Conservation (phyloP, 2,888 invertebrate species). For the Melieria omissa region DNA sequence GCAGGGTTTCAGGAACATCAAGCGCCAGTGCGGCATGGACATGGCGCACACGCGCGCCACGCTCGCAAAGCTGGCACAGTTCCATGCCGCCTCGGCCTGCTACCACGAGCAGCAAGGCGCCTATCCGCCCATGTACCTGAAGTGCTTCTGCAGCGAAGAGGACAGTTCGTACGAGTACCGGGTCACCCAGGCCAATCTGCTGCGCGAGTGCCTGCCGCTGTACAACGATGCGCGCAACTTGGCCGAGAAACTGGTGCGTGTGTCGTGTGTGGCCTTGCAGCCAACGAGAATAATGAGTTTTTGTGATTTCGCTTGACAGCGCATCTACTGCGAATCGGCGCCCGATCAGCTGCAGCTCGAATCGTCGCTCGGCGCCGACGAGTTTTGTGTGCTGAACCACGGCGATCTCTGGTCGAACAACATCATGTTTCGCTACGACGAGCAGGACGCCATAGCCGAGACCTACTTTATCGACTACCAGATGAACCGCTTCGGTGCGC, state of each 20-base stretch:
- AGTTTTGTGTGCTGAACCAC: conserved; percentile 57
- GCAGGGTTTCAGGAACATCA: conserved; percentile 43
- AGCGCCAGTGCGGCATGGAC: conserved; percentile 54
- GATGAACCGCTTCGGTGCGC: conserved; percentile 51
- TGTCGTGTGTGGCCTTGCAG: too few relatives aligned
- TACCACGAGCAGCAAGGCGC: conserved; percentile 50
- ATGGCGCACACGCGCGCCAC: conserved; percentile 51
- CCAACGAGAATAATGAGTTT: too few relatives aligned
- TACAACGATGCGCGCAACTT: conserved; percentile 46
- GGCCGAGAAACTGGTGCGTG: conserved; percentile 51
- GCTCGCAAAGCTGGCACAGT: conserved; percentile 54
- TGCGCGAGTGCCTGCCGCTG: conserved; percentile 41
- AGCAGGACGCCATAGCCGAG: conserved; percentile 49
- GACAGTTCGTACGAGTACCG: conserved; percentile 50
- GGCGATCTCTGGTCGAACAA: conserved; percentile 58
- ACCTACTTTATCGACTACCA: conserved; percentile 53
- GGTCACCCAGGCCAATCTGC: conserved; percentile 39
- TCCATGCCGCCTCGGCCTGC: conserved; percentile 60
- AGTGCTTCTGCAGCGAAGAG: conserved; percentile 47
- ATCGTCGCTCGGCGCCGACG: conserved; percentile 48
- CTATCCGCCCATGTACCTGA: conserved; percentile 51
- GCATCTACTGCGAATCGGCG: conserved; percentile 47
- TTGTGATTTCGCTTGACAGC: conserved; percentile 46
- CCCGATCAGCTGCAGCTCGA: conserved; percentile 46
- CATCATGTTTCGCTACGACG: conserved; percentile 52